Base-by-base conservation (phyloP, 1,140 invertebrate genomes). In the Ridgeia piscesae region DNA sequence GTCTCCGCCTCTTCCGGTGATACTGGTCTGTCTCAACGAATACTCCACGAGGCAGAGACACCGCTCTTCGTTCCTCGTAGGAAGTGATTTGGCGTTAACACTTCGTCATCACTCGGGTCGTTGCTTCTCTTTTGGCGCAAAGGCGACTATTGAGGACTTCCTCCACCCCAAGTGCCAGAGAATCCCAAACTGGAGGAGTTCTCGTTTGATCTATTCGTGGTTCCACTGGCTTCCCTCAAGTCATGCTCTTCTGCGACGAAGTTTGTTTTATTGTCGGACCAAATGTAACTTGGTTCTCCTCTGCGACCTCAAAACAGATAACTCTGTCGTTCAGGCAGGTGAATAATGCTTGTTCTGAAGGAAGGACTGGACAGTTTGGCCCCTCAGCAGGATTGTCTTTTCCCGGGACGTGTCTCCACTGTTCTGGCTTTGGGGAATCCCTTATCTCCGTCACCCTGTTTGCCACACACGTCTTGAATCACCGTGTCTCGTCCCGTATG, bases 401-500 rank as follows among this genome's bases (percentile, higher is more conserved):
- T 42, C 42, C 42, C 11, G 42, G 42, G 42, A 42, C 42, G 11
- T 42, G 42, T 42, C 42, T 42, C 42, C 42, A 42, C 58, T 77
- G 58, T 27, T 17, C 58, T 77, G 6, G 17, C 17, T 77, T 77
- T 77, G 58, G 27, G 27, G 2, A 77, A 77, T 77, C 58, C 58
- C 27, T 77, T 0, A 77, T 77, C 58, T 77, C 58, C 14, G 58
- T 31, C 58, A 77, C 0, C 0, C 58, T 77, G 58, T 31, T 77
- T 77, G 58, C 58, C 27, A 77, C 58, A 77, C 27, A 77, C 58
- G 58, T 77, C 17, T 77, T 77, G 58, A 77, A 31, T 31, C 58
- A 0, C 27, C 58, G 58, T 31, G 58, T 77, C 58, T 77, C 58
- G 17, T 77, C 27, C 58, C 58, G 14, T 77, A 94, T 93, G 58